Evolutionary conservation across 2,797 vertebrate species (phyloP), one percentile per base, ranked within the genome.

Genomic region (Cichlasoma orientale): DNA sequence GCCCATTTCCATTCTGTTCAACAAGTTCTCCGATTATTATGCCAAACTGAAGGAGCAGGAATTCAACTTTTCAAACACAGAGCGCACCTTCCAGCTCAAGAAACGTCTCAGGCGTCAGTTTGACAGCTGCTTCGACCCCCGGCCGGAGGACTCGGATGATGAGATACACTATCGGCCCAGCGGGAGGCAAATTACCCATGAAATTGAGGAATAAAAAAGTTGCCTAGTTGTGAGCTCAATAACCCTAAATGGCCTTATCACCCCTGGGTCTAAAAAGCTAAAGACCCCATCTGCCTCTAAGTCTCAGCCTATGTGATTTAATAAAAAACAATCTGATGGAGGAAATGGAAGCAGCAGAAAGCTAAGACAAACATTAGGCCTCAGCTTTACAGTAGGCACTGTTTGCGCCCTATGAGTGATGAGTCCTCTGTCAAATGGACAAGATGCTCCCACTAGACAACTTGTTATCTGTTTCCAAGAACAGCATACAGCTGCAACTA

Each of bases 1-100:
- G 97, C 97, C 97, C 82, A 98, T 98, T 89, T 98, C 97, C 72
- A 97, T 98, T 80, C 95, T 98, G 36, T 98, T 97, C 93, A 98
- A 98, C 94, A 97, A 97, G 89, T 98, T 98, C 82, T 98, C 97
- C 0, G 97, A 98, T 94, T 98, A 97, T 90, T 98, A 98, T 7
- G 95, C 96, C 87, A 98, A 97, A 92, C 95, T 98, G 74, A 98
- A 97, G 91, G 96, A 96, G 1, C 97, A 97, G 23, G 97, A 97
- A 77, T 92, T 94, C 91, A 92, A 84, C 1, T 86, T 88, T 74
- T 90, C 92, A 14, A 95, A 95, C 2, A 89, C 93, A 0, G 96
- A 96, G 85, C 93, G 92, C 19, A 91, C 90, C 72, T 88, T 97
- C 79, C 82, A 86, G 84, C 79, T 98, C 58, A 93, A 53, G 76